Base-by-base conservation (phyloP, 2,113 vertebrate genomes). In the Perca schrenkii region DNA sequence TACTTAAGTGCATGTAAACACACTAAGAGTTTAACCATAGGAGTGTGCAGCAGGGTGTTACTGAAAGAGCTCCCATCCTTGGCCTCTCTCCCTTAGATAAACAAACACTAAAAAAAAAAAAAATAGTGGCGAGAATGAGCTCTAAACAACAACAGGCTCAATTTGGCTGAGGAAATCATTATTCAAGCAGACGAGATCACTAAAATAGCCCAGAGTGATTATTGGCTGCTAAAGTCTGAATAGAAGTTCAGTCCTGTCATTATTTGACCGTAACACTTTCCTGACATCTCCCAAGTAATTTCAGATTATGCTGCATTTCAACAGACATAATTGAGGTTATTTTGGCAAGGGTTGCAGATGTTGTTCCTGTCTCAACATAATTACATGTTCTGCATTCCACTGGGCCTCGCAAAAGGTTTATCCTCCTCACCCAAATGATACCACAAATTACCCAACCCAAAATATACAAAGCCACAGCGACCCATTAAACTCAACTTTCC, bases 241-340 rank as follows among this genome's bases (percentile, higher is more conserved):
- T 13, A 22, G 64, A 61, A 57, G 57, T 53, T 60, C 17, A 17
- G 52, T 79, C 63, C 53, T 49, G 71, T 80, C 84, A 85, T 83
- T 79, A 82, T 87, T 86, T 66, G 54, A 81, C 79, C 8, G 54
- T 74, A 65, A 76, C 70, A 64, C 83, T 71, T 79, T 80, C 77
- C 58, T 66, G 75, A 74, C 85, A 73, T 72, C 80, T 54, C 58
- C 58, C 40, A 0, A 74, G 80, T 76, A 71, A 84, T 86, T 83
- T 83, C 64, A 78, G 80, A 87, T 90, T 76, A 66, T 15, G 72
- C 77, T 3, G 85, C 16, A 53, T 91, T 89, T 85, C 88, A 57
- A 86, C 88, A 92, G 85, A 92, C 86, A 88, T 91, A 86, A 92
- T 83, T 88, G 86, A 82, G 72, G 89, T 85, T 91, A 79, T 88